Conservation (phyloP, 2,113 vertebrate genomes). For the Chiloscyllium plagiosum region DNA sequence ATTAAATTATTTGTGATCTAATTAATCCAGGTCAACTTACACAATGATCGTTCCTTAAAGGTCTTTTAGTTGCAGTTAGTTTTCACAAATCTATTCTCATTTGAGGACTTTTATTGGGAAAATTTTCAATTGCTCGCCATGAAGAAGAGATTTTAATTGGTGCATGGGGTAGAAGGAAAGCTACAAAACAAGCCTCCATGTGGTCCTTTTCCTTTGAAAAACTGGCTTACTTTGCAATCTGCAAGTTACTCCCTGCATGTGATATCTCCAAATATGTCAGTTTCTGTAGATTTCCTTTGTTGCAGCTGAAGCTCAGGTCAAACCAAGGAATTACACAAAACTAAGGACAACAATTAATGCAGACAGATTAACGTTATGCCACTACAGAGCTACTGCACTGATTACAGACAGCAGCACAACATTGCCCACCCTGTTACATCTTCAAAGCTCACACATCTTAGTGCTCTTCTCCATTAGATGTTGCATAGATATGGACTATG, state of each 20-base stretch:
- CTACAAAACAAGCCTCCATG: not conserved
- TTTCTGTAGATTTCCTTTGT: not conserved
- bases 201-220: not conserved
- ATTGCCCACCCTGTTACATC: not conserved
- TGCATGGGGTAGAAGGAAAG: not conserved
- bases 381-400: not conserved
- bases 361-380: not conserved
- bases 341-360: not conserved
- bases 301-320: not conserved
- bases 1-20: not conserved
- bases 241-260: not conserved
- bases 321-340: not conserved
- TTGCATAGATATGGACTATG: not conserved
- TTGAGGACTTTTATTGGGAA: not conserved
- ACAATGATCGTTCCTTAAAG: not conserved
- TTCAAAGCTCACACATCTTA: not conserved
- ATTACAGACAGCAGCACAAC: not conserved
- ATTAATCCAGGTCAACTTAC: not conserved
- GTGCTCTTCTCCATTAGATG: not conserved
- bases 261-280: slow-evolving; percentile 2
- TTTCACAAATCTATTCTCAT: not conserved
- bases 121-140: not conserved
- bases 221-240: not conserved
- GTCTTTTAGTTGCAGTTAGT: not conserved
- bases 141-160: not conserved